Base-by-base conservation (phyloP, 2,888 invertebrate species). In the Scotopteryx bipunctaria region DNA sequence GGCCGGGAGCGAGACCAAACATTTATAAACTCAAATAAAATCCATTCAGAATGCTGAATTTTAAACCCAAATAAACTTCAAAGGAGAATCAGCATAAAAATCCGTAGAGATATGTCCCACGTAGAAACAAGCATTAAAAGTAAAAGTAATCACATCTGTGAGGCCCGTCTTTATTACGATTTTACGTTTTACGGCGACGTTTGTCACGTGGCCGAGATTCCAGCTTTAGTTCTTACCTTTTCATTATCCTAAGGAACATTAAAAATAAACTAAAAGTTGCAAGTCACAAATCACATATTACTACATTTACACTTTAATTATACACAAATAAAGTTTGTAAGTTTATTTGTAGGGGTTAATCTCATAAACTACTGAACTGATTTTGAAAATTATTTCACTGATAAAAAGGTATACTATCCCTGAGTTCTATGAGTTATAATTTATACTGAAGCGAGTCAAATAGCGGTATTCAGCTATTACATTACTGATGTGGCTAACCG, bases 111-210 rank as follows among this genome's bases (percentile, higher is more conserved):
- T 47, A 45, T 49, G 32, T 46, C 19, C 25, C 50, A 46, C 49
- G 55, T 37, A 49, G 21, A 9, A 21, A 37, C 33, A 9, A 25
- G 31, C 55, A 54, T 58, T 58, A 56, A 56, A 61, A 60, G 60
- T 55, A 53, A 50, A 54, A 56, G 58, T 56, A 56, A 58, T 58
- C 54, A 58, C 46, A 43, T 45, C 16, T 17, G 44, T 35, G 47
- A 37, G 9, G 31, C 23, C 40, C 23, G 33, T 23, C 36, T 48
- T 31, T 41, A 41, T 38, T 47, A 40, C 50, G 27, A 32, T 44
- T 36, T 27, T 8, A 48, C 40, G 23, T 31, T 40, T 49, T 48
- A 48, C 35, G 38, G 25, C n/a, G 43, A 2, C 46, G 42, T 23
- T 27, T 40, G 48, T 54, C 48, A 44, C 48, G 48, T 44, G 48